Base-by-base conservation (phyloP, 92 coral and sea anemone species). In the Bergia puertoricense region DNA sequence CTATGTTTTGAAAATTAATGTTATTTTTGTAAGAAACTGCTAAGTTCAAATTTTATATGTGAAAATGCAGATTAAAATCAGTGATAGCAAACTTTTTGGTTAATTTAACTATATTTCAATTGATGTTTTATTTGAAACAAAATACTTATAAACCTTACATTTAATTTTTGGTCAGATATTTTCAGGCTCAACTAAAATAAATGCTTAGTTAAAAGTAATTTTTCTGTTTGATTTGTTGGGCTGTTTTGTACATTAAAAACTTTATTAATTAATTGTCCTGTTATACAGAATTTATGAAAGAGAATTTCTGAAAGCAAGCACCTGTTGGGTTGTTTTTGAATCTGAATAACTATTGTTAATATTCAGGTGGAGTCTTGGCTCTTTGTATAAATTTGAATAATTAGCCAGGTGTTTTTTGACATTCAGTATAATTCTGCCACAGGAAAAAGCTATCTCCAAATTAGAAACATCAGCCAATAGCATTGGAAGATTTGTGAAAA, bases 321-420 rank as follows among this genome's bases (percentile, higher is more conserved):
- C 85, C 85, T 71, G 87, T 71, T 71, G 9, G 48, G 67, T 36
- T 72, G 66, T 84, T 84, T 45, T 69, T 79, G 71, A 45, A 22
- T 42, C 4, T 42, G 65, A 20, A 22, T 45, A 4, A 8, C 45
- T 51, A 45, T 30, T 71, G 18, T 67, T 42, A 44, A 48, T 48
- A 72, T 84, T 30, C 23, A 46, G 71, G 65, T 69, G 68, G 22
- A 36, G 65, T 50, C 77, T 83, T 37, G 20, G 44, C 75, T 84
- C 30, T 44, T 80, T 80, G 85, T 80, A 4, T 84, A 13, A 43
- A 36, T 13, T 0, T 84, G 71, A 42, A 76, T 30, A 37, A 69
- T 54, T 54, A 8, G 87, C 42, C 87, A 84, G 87, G 87, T 84
- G 87, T 69, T 84, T 69, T 45, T 69, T 71, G 68, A 45, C 67